These are phyloP conservation scores for Tiliacea aurago DNA, from an alignment of 2,888 invertebrate genomes.

Conservation along the genomic window DNA sequence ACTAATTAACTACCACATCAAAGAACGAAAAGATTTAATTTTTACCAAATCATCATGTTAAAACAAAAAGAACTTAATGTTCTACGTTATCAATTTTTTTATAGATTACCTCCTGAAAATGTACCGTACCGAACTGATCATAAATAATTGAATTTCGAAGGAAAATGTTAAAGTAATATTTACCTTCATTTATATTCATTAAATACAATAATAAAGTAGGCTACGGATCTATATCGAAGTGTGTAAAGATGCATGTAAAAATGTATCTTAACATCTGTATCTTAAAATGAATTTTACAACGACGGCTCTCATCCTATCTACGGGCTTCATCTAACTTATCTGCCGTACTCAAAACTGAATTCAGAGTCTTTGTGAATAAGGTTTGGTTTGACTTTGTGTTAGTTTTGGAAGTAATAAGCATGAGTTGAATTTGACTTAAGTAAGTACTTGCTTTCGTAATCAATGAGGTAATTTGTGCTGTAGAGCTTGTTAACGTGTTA, in stretches of 20 bases:
- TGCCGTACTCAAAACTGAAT: slow-evolving; percentile 31
- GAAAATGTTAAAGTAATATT: slow-evolving; percentile 76
- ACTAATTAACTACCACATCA: background rate
- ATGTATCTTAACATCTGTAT: slow-evolving; percentile 60
- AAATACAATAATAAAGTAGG: slow-evolving; percentile 79
- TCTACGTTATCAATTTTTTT: slow-evolving; percentile 50
- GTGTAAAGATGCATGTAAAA: slow-evolving; percentile 59
- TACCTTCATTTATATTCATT: slow-evolving; percentile 83
- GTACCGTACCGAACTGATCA: slow-evolving; percentile 57
- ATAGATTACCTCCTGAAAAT: slow-evolving; percentile 52
- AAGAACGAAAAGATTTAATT: background rate
- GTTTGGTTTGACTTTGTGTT: slow-evolving; percentile 37
- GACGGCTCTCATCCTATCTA: slow-evolving; percentile 42
- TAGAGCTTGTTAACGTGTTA: slow-evolving; percentile 38
- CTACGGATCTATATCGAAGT: slow-evolving; percentile 71
- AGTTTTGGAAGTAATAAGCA: slow-evolving; percentile 48
- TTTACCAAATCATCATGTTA: background rate
- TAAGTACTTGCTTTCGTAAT: slow-evolving; percentile 63
- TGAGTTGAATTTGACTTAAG: slow-evolving; percentile 62
- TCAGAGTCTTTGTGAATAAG: slow-evolving; percentile 31
- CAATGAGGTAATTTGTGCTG: slow-evolving; percentile 63
- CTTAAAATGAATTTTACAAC: slow-evolving; percentile 65
- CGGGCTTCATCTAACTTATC: slow-evolving; percentile 53
- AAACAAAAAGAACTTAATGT: slow-evolving; percentile 8
- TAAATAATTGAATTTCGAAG: slow-evolving; percentile 74